Evolutionary conservation across 2,888 invertebrate species (phyloP).

Genomic region (Schrankia costaestrigalis): DNA sequence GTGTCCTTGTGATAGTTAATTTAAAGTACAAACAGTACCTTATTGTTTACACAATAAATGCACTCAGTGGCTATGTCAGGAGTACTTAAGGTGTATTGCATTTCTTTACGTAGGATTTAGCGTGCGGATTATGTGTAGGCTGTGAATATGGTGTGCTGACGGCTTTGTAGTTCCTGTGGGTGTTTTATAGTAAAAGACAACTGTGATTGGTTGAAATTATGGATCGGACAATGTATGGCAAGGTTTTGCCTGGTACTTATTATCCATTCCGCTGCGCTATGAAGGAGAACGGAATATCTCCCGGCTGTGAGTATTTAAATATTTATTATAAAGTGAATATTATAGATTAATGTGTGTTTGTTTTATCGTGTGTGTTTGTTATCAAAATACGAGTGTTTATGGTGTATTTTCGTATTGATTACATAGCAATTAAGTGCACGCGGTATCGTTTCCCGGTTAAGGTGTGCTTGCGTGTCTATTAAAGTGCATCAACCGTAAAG

Average conservation of each 20-base stretch:
- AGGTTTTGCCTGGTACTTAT: slow-evolving; percentile 90
- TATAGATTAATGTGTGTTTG: slow-evolving; percentile 13
- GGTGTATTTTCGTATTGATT: slow-evolving; percentile 19
- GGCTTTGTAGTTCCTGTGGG: slow-evolving; percentile 64
- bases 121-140: slow-evolving; percentile 60
- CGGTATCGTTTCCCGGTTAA: slow-evolving; percentile 42
- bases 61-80: slow-evolving; percentile 2
- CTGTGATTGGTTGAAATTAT: slow-evolving; percentile 78
- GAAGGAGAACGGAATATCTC: slow-evolving; percentile 89
- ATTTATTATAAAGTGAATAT: slow-evolving; percentile 32
- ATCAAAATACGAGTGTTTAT: slow-evolving; percentile 16
- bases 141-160: slow-evolving; percentile 74
- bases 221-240: slow-evolving; percentile 96
- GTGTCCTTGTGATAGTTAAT: slow-evolving; percentile 41
- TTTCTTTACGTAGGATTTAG: slow-evolving; percentile 47
- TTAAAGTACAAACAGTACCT: slow-evolving; percentile 13
- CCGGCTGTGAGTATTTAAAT: slow-evolving; percentile 88
- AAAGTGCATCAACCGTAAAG: neutral
- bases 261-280: slow-evolving; percentile 92
- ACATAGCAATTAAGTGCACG: slow-evolving; percentile 22
- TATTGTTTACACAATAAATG: slow-evolving; percentile 18
- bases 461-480: neutral
- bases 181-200: slow-evolving; percentile 64
- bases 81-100: slow-evolving; percentile 49
- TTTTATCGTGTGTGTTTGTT: slow-evolving; percentile 16